Conservation (phyloP, 2,797 vertebrate genomes). For the Chelidonichthys spinosus region DNA sequence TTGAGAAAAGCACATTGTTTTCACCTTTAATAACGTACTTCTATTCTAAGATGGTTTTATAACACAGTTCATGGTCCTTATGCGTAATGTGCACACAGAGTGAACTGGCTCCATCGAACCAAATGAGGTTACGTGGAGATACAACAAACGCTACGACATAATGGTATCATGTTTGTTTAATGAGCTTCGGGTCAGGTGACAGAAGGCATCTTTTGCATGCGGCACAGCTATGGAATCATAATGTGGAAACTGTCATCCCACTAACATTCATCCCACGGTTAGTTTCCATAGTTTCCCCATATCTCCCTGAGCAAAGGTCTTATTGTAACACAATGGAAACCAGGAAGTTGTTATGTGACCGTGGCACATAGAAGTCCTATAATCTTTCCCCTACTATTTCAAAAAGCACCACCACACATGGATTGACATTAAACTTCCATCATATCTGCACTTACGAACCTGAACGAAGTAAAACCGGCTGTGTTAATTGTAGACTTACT, state of each 20-base stretch:
- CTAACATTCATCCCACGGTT: slow-evolving; percentile 3
- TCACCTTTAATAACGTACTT: background rate
- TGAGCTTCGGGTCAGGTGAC: slow-evolving; percentile 34
- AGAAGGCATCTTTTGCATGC: slow-evolving; percentile 6
- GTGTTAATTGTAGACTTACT: slow-evolving; percentile 86
- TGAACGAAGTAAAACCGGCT: slow-evolving; percentile 29
- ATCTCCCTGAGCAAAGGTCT: slow-evolving; percentile 79
- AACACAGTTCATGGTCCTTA: background rate
- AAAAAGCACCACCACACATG: slow-evolving; percentile 4
- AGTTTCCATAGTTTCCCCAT: slow-evolving; percentile 58
- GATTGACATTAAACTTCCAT: slow-evolving; percentile 32
- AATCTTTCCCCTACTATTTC: slow-evolving; percentile 40
- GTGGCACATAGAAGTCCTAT: slow-evolving; percentile 25
- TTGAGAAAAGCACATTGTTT: background rate
- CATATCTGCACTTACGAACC: slow-evolving; percentile 36
- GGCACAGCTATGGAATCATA: slow-evolving; percentile 21
- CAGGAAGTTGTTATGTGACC: slow-evolving; percentile 57
- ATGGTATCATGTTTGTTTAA: slow-evolving; percentile 4
- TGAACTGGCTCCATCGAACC: background rate
- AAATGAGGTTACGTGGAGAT: slow-evolving; percentile 7
- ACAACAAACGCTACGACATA: background rate
- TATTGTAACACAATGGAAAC: slow-evolving; percentile 37
- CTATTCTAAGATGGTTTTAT: background rate
- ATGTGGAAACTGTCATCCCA: slow-evolving; percentile 15
- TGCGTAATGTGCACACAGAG: background rate